These are phyloP conservation scores for Pachycephus smyrnensis DNA, from an alignment of 2,888 invertebrate species.

Conservation along the genomic window DNA sequence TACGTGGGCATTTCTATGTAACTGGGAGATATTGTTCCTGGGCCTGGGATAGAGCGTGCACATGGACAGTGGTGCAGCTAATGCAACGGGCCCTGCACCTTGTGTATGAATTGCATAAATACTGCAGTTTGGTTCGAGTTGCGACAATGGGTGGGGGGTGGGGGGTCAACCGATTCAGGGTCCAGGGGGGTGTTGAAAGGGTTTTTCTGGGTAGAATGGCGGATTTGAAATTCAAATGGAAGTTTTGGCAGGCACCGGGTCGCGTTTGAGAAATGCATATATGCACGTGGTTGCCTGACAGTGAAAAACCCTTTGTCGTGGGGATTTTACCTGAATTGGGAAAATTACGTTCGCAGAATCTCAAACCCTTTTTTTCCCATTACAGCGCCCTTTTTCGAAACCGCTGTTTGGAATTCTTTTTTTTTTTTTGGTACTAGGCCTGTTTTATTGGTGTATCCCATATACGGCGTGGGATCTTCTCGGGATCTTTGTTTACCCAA, in stretches of 20 bases:
- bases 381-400: neutral
- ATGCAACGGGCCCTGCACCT: neutral
- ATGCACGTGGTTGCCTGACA: neutral
- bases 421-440: neutral
- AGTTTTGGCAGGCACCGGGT: neutral
- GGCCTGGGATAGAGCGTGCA: neutral
- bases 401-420: neutral
- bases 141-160: neutral
- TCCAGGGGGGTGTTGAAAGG: neutral
- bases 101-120: conserved; percentile 21
- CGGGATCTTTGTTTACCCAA: neutral
- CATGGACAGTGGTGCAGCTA: neutral
- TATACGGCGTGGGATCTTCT: neutral
- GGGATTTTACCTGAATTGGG: neutral
- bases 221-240: neutral
- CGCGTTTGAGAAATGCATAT: neutral
- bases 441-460: neutral
- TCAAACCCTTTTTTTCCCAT: neutral
- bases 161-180: neutral
- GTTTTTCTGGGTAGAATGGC: neutral
- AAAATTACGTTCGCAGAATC: neutral
- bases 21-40: neutral
- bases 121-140: neutral
- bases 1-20: neutral
- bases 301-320: neutral